Percentiles rank a stretch among this genome's conserved stretches.
These are phyloP conservation scores for Tamias sibiricus DNA, from an alignment of 2,113 vertebrate genomes.

Conservation along the genomic window DNA sequence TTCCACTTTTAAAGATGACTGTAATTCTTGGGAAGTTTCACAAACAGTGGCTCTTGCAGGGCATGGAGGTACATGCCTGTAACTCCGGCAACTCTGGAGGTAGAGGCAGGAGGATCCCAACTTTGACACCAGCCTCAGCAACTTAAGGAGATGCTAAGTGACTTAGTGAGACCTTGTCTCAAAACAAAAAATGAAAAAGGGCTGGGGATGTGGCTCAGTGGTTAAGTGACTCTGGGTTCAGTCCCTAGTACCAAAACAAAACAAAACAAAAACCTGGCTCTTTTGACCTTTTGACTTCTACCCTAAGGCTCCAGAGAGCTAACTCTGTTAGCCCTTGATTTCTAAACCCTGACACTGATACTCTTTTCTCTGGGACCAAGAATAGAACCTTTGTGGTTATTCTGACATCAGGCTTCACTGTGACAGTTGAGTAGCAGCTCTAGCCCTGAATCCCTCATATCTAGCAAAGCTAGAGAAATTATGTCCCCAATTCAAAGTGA, in stretches of 20 bases:
- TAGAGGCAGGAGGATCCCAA: too few relatives aligned
- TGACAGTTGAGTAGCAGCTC: not conserved
- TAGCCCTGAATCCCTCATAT: not conserved
- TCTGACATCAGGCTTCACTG: not conserved
- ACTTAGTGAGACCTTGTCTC: too few relatives aligned
- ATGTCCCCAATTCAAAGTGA: not conserved
- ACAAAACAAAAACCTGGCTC: not conserved
- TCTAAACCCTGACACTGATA: not conserved
- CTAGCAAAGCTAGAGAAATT: not conserved
- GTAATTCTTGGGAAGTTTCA: not conserved
- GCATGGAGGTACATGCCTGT: too few relatives aligned
- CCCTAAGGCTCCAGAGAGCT: not conserved
- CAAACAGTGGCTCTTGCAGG: not conserved
- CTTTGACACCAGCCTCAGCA: too few relatives aligned
- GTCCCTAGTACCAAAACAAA: too few relatives aligned
- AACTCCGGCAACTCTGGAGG: too few relatives aligned
- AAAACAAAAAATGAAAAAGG: too few relatives aligned
- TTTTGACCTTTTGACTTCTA: conserved; percentile 37
- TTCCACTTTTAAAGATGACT: not conserved
- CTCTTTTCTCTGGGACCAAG: not conserved
- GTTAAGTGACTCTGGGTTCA: too few relatives aligned
- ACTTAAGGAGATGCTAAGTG: too few relatives aligned
- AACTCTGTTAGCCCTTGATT: not conserved
- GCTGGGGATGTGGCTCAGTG: too few relatives aligned
- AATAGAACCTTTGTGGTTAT: not conserved